Percentiles rank a stretch among this genome's conserved stretches.
phyloP scores from a whole-genome alignment of 2,113 vertebrate species.

The Pelodiscus sinensis region DNA sequence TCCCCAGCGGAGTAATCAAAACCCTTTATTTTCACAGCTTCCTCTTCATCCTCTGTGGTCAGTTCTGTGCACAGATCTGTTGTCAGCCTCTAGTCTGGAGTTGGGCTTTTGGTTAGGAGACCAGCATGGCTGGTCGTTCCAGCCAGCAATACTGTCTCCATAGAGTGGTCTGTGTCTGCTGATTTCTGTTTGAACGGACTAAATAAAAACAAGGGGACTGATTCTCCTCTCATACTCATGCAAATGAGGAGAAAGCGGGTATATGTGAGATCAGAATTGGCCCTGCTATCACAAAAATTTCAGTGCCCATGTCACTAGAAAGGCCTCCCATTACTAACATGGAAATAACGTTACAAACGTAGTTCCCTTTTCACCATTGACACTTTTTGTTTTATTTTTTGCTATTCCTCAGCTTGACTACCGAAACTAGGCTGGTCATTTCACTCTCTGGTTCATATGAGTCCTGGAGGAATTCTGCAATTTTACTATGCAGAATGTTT shows the following conservation, averaged over 20 bases:
- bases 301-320: not conserved
- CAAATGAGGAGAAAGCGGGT: not conserved
- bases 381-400: not conserved
- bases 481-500: too few species aligned
- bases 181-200: not conserved
- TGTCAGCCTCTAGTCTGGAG: not conserved
- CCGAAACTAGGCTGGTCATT: not conserved
- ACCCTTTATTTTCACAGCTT: not conserved
- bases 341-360: not conserved
- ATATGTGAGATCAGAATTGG: not conserved
- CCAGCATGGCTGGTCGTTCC: not conserved
- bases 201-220: not conserved
- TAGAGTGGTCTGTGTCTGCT: not conserved
- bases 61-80: not conserved
- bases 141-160: rapidly evolving
- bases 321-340: not conserved
- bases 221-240: not conserved
- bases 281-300: not conserved
- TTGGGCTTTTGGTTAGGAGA: not conserved
- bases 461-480: too few species aligned
- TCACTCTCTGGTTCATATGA: not conserved
- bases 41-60: not conserved
- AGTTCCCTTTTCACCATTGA: not conserved
- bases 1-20: not conserved
- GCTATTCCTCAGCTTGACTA: not conserved